phyloP scores from a whole-genome alignment of 2,113 vertebrate genomes.

The Nycticorax nycticorax region DNA sequence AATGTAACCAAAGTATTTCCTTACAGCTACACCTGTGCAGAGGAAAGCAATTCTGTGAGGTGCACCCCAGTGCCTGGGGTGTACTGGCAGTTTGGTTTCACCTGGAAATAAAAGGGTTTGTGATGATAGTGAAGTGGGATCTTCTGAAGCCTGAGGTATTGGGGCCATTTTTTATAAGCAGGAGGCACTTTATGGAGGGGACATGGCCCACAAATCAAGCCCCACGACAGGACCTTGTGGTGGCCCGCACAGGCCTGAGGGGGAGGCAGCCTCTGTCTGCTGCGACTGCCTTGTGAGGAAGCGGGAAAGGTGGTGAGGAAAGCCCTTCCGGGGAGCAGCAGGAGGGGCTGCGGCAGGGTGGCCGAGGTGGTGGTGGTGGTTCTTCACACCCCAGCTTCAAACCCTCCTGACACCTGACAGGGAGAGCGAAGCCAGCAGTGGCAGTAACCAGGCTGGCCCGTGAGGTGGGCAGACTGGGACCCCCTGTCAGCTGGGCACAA shows the following conservation, averaged over 20 bases:
- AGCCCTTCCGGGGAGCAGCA: no score
- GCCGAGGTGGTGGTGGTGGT: no score
- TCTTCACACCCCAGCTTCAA: no score
- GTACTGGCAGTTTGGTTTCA: neutral
- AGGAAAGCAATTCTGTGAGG: neutral
- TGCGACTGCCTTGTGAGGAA: neutral
- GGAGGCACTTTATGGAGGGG: fast-evolving
- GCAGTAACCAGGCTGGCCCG: no score
- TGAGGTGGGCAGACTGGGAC: neutral
- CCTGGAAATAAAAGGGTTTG: neutral
- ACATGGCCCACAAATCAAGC: fast-evolving
- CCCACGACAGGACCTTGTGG: fast-evolving
- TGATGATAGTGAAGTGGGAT: fast-evolving
- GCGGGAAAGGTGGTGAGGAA: neutral
- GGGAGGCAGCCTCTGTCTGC: no score
- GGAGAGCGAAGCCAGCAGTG: neutral
- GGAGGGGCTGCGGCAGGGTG: neutral
- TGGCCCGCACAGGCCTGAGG: fast-evolving
- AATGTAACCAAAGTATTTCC: neutral
- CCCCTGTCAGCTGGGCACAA: no score
- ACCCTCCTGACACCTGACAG: no score
- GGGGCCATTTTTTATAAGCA: fast-evolving
- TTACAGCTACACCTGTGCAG: neutral
- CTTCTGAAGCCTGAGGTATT: neutral
- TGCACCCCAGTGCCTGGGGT: no score